Conservation (phyloP, 2,797 vertebrate genomes). For the Pseudocheirus occidentalis region DNA sequence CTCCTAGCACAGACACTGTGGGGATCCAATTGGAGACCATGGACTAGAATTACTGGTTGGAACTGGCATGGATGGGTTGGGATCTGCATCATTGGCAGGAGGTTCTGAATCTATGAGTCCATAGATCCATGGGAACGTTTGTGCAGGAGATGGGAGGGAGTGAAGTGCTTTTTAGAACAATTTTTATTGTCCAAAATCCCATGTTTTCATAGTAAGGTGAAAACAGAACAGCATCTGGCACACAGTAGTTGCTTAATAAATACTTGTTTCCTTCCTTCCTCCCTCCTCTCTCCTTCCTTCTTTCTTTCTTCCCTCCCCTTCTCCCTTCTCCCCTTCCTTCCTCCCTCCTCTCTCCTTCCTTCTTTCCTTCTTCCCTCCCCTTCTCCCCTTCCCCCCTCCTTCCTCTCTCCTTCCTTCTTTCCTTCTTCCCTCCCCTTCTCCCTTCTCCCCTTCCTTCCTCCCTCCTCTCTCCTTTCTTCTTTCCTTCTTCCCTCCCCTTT, state of each 20-base stretch:
- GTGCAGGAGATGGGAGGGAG: not conserved
- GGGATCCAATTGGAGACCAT: not conserved
- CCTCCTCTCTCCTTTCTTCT: too few species aligned
- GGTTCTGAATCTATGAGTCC: not conserved
- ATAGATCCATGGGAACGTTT: not conserved
- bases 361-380: rapidly evolving
- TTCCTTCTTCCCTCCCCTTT: too few species aligned
- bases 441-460: rapidly evolving
- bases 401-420: rapidly evolving
- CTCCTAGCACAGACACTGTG: not conserved
- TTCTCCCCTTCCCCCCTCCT: too few species aligned
- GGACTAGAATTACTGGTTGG: not conserved
- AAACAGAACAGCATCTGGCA: not conserved
- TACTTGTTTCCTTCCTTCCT: not conserved
- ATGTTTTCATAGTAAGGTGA: not conserved
- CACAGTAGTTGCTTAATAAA: not conserved
- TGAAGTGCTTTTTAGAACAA: not conserved
- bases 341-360: rapidly evolving
- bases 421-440: too few species aligned
- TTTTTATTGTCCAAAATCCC: not conserved
- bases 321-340: rapidly evolving
- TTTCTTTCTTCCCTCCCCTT: too few species aligned
- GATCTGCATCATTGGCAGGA: not conserved
- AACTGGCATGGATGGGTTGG: not conserved
- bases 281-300: too few species aligned